phyloP scores from a whole-genome alignment of 2,797 vertebrate species.

The Monodelphis domestica region DNA sequence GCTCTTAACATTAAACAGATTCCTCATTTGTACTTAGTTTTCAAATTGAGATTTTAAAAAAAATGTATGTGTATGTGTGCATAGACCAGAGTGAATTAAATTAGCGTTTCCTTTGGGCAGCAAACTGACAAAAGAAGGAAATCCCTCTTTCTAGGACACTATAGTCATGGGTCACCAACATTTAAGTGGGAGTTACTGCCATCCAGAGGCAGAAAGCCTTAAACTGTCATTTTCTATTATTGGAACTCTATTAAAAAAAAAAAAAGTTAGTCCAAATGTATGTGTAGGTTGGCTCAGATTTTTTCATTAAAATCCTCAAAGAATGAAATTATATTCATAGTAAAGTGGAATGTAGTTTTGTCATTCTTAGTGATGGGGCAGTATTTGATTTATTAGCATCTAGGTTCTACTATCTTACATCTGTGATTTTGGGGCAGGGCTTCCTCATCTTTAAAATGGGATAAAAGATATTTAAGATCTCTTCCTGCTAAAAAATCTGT shows the following conservation, averaged over 20 bases:
- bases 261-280: conserved; percentile 69
- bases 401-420: not conserved
- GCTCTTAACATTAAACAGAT: conserved; percentile 76
- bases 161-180: conserved; percentile 72
- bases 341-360: not conserved
- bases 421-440: not conserved
- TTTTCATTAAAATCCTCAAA: conserved; percentile 66
- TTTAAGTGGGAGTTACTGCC: conserved; percentile 84
- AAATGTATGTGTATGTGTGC: not conserved
- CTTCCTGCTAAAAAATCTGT: not conserved
- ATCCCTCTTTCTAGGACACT: conserved; percentile 73
- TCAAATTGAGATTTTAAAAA: conserved; percentile 69
- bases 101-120: conserved; percentile 79
- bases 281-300: conserved; percentile 38
- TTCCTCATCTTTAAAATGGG: not conserved
- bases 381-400: not conserved
- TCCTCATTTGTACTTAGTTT: conserved; percentile 65
- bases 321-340: conserved; percentile 38
- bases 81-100: conserved; percentile 69
- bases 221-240: conserved; percentile 63
- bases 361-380: not conserved
- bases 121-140: conserved; percentile 80
- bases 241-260: conserved; percentile 53
- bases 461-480: not conserved
- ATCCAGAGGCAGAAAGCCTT: conserved; percentile 85